Conservation (phyloP, 2,888 invertebrate genomes). For the Tromatobia lineatoria region DNA sequence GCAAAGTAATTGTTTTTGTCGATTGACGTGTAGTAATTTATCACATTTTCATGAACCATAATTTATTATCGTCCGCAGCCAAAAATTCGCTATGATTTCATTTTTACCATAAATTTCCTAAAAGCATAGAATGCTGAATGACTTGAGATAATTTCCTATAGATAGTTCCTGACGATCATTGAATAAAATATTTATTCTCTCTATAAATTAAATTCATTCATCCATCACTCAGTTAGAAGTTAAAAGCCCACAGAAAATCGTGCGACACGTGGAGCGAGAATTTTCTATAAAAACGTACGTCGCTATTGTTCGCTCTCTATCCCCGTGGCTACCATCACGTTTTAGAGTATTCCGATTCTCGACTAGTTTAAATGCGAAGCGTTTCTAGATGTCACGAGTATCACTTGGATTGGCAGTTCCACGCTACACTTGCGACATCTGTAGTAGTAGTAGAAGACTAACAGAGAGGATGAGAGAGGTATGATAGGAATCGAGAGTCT, state of each 20-base stretch:
- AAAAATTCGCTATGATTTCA: not conserved
- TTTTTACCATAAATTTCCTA: not conserved
- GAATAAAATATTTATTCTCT: not conserved
- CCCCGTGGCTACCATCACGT: not conserved
- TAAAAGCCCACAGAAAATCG: not conserved
- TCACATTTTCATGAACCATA: too few relatives aligned
- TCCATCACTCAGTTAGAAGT: not conserved
- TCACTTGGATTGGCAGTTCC: conserved; percentile 25
- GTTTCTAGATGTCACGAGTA: conserved; percentile 11
- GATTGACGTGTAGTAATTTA: too few relatives aligned
- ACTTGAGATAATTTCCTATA: not conserved
- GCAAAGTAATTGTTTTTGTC: too few relatives aligned
- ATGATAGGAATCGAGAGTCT: conserved; percentile 32
- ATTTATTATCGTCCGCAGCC: not conserved
- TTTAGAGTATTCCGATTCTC: conserved; percentile 27
- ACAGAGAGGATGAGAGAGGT: not conserved
- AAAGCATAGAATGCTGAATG: not conserved
- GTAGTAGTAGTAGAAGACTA: not conserved
- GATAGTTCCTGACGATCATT: not conserved
- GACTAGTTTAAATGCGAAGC: conserved; percentile 5
- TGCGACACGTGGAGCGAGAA: not conserved
- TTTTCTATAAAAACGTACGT: not conserved
- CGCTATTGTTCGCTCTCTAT: not conserved
- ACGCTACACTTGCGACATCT: not conserved
- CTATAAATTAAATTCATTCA: not conserved